Conservation (phyloP, 2,797 vertebrate species). For the Paratrypauchen microcephalus region DNA sequence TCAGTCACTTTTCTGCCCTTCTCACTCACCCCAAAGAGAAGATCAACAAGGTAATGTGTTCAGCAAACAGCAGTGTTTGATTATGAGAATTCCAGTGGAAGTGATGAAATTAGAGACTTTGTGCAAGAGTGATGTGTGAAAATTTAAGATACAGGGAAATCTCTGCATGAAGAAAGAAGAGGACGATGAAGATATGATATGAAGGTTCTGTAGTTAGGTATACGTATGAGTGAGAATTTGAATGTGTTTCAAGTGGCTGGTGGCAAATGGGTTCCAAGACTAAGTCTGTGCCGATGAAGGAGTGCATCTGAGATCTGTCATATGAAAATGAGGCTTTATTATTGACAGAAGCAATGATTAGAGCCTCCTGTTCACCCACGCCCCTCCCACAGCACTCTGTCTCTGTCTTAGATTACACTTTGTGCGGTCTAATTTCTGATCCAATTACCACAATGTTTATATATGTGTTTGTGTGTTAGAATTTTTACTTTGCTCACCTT, state of each 20-base stretch:
- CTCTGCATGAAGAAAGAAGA: conserved; percentile 15
- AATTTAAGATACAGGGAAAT: conserved; percentile 23
- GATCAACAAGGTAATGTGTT: conserved; percentile 92
- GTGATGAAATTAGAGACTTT: conserved; percentile 88
- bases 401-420: conserved; percentile 76
- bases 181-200: conserved; percentile 26
- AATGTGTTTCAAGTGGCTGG: conserved; percentile 64
- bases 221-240: conserved; percentile 14
- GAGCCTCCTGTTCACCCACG: conserved; percentile 78
- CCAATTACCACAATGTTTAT: conserved; percentile 22
- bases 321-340: conserved; percentile 63
- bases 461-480: too few relatives aligned
- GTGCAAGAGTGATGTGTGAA: conserved; percentile 64
- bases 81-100: conserved; percentile 68
- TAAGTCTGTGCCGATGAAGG: conserved; percentile 82
- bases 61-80: background rate
- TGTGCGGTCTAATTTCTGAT: conserved; percentile 76
- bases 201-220: conserved; percentile 31
- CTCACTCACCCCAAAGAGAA: conserved; percentile 99
- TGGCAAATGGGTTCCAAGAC: conserved; percentile 79
- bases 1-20: conserved; percentile 94
- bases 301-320: conserved; percentile 97
- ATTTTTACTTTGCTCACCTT: background rate
- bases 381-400: conserved; percentile 64
- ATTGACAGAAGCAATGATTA: conserved; percentile 87